Conservation (phyloP, 2,113 vertebrate species). For the Bos javanicus region DNA sequence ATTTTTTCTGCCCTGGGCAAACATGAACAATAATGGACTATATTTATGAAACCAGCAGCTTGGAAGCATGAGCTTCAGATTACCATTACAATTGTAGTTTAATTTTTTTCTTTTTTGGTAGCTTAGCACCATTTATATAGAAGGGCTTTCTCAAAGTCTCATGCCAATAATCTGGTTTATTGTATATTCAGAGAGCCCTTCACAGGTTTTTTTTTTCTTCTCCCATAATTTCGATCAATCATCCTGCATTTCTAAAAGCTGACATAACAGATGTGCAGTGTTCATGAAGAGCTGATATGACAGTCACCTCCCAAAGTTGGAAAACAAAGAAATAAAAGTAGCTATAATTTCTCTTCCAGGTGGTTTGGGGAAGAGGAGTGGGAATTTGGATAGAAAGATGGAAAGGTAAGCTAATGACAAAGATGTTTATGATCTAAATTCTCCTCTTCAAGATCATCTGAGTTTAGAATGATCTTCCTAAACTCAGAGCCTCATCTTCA, state of each 20-base stretch:
- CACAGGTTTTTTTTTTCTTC: constrained; percentile 1
- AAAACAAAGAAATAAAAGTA: constrained; percentile 54
- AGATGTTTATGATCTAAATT: not conserved
- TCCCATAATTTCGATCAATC: constrained; percentile 21
- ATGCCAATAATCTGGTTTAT: constrained; percentile 44
- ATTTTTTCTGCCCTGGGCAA: constrained; percentile 56
- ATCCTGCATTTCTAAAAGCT: constrained; percentile 29
- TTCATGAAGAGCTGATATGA: not conserved
- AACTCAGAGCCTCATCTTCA: not conserved
- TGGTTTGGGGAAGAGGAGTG: not conserved
- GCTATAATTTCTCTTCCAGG: not conserved
- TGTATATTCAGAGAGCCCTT: constrained; percentile 43
- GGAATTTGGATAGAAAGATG: not conserved
- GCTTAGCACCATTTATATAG: constrained; percentile 44
- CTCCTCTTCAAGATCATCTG: not conserved
- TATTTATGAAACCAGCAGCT: constrained; percentile 62
- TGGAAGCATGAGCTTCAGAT: constrained; percentile 49
- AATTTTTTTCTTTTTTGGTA: constrained; percentile 12
- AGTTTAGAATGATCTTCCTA: not conserved
- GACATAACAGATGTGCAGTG: constrained; percentile 37
- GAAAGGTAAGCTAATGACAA: not conserved
- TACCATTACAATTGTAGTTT: constrained; percentile 51
- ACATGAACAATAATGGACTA: constrained; percentile 64
- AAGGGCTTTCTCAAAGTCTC: constrained; percentile 36
- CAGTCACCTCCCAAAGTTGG: not conserved